Conservation (phyloP, 2,888 invertebrate genomes). For the Leptopilina myrica region DNA sequence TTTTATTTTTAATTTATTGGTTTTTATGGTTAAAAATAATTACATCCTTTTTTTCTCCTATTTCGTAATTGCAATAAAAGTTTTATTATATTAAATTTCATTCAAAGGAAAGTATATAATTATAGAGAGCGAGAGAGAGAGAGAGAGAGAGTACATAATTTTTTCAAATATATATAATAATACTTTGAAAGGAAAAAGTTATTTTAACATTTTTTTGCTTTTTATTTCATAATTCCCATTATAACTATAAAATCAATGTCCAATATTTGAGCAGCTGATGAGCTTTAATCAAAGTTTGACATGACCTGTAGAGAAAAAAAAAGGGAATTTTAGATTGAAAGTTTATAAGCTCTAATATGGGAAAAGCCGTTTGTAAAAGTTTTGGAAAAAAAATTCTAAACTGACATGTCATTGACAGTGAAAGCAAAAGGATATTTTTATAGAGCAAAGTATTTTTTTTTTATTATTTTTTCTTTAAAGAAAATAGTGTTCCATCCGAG, state of each 20-base stretch:
- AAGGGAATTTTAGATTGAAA: background rate
- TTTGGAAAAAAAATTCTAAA: slow-evolving; percentile 1
- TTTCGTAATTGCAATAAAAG: no score
- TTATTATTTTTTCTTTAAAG: background rate
- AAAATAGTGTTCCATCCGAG: background rate
- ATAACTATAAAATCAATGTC: background rate
- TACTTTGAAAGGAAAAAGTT: no score
- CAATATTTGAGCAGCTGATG: background rate
- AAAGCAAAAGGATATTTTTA: slow-evolving; percentile 21
- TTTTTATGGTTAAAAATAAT: background rate
- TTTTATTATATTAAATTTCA: no score
- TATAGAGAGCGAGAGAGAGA: no score
- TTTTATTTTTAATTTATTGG: background rate
- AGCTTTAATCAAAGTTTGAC: slow-evolving; percentile 18
- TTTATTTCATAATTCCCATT: no score
- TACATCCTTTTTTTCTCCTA: no score
- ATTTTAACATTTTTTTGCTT: no score
- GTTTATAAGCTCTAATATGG: background rate
- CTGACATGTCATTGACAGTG: slow-evolving; percentile 21
- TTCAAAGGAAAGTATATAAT: no score
- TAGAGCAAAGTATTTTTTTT: background rate
- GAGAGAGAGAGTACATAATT: no score
- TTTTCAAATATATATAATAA: no score
- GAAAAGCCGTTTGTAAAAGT: slow-evolving; percentile 14
- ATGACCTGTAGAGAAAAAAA: background rate